Percentiles rank a stretch among this genome's conserved stretches.
These are phyloP conservation scores for Cydia fagiglandana DNA, from an alignment of 1,140 invertebrate genomes.

Conservation along the genomic window DNA sequence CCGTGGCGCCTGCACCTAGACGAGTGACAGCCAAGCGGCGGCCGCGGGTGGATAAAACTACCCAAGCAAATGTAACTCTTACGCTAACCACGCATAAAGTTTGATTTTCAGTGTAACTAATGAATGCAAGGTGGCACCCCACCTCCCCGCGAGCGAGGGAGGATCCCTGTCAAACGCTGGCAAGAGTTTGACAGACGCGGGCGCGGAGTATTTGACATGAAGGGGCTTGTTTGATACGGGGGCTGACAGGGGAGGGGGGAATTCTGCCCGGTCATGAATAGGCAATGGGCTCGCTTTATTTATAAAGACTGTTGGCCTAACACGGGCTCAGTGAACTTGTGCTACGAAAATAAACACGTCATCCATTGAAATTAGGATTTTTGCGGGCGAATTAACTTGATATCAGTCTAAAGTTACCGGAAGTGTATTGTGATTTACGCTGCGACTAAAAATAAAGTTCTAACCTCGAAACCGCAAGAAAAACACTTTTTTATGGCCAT, in stretches of 20 bases:
- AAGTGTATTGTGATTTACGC: conserved; percentile 15
- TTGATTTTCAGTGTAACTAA: conserved; percentile 34
- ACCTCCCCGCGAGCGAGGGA: conserved; percentile 71
- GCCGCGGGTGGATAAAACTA: conserved; percentile 54
- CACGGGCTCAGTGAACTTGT: conserved; percentile 67
- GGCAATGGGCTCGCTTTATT: conserved; percentile 78
- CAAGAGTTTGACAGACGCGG: conserved; percentile 79
- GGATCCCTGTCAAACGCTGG: conserved; percentile 78
- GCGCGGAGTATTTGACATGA: conserved; percentile 79
- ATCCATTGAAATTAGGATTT: conserved; percentile 42
- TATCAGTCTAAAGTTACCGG: conserved; percentile 19
- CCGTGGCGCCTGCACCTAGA: conserved; percentile 77
- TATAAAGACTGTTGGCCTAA: conserved; percentile 76
- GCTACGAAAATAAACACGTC: conserved; percentile 68
- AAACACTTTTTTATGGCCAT: conserved; percentile 26
- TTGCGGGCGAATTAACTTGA: conserved; percentile 23
- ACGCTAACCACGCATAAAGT: conserved; percentile 36
- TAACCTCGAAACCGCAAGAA: neutral
- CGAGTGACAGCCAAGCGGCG: conserved; percentile 62
- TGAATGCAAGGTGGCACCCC: conserved; percentile 63
- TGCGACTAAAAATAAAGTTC: conserved; percentile 17
- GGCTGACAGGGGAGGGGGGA: conserved; percentile 62
- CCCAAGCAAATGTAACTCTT: conserved; percentile 43
- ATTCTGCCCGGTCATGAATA: conserved; percentile 78
- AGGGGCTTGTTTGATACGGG: conserved; percentile 79